Evolutionary conservation across 1,140 invertebrate genomes (phyloP).

Genomic region (Drosophila mayri): DNA sequence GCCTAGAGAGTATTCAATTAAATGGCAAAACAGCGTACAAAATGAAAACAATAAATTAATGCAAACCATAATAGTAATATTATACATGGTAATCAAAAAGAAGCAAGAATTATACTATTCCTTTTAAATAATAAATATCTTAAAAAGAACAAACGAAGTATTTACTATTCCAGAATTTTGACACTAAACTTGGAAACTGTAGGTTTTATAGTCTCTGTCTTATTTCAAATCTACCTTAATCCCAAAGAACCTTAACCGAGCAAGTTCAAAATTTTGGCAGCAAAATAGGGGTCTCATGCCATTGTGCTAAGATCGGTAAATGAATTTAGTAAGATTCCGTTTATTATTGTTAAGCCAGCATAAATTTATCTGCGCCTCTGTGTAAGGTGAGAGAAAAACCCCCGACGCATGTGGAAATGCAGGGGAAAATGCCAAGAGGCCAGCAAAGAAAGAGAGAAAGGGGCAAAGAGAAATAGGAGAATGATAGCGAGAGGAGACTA

Average conservation of each 20-base stretch:
- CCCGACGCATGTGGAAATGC: slow-evolving; percentile 22
- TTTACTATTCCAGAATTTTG: no score
- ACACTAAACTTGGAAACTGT: neutral
- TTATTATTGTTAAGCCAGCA: neutral
- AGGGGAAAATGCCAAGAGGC: slow-evolving; percentile 27
- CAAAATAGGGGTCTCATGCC: neutral
- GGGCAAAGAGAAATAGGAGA: slow-evolving; percentile 13
- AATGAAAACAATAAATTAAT: neutral
- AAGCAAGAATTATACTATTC: no score
- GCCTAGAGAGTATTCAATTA: no score
- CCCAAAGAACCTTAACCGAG: neutral
- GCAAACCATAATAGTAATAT: no score
- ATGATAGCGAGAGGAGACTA: slow-evolving; percentile 41
- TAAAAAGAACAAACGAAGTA: no score
- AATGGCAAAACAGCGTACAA: no score
- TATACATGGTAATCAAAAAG: no score
- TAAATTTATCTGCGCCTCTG: slow-evolving; percentile 3
- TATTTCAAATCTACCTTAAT: neutral
- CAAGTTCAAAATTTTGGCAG: neutral
- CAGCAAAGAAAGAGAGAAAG: slow-evolving; percentile 20
- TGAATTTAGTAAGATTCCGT: neutral
- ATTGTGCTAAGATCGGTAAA: neutral
- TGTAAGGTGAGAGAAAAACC: slow-evolving; percentile 31
- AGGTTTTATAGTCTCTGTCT: neutral
- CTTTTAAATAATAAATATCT: no score